Conservation (phyloP, 2,888 invertebrate genomes). For the Augiades crinisus region DNA sequence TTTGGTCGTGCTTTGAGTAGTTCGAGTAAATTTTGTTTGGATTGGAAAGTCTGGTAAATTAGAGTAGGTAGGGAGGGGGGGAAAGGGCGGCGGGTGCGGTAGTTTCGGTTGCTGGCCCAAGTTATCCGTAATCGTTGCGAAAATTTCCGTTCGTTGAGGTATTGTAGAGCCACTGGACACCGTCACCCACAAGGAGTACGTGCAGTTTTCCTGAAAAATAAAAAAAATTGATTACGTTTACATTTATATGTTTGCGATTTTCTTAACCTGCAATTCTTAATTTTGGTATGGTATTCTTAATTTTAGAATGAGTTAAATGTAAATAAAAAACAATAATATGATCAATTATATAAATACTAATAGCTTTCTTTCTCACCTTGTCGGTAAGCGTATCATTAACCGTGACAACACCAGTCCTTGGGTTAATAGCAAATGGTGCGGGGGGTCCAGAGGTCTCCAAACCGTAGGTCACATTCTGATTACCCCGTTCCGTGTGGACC, state of each 20-base stretch:
- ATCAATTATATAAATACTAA: neutral
- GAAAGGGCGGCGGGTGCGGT: conserved; percentile 54
- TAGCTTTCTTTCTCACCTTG: conserved; percentile 78
- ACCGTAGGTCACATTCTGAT: conserved; percentile 84
- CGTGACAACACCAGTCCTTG: conserved; percentile 87
- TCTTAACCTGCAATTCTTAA: no score
- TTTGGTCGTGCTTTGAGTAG: conserved; percentile 56
- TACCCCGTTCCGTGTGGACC: conserved; percentile 85
- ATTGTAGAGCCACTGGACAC: conserved; percentile 60
- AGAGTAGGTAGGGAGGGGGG: conserved; percentile 42
- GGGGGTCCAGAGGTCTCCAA: conserved; percentile 83
- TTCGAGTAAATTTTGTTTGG: conserved; percentile 46
- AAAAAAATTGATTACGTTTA: no score
- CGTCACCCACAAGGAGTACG: conserved; percentile 71
- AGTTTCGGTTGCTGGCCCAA: conserved; percentile 48
- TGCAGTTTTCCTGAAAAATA: conserved; percentile 63
- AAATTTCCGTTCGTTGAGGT: conserved; percentile 65
- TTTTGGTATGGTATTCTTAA: no score
- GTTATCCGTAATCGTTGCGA: conserved; percentile 62
- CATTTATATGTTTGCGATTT: no score
- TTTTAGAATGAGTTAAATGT: no score
- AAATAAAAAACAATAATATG: no score
- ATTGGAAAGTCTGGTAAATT: conserved; percentile 37
- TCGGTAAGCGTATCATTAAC: conserved; percentile 89
- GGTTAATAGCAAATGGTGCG: conserved; percentile 89